These are phyloP conservation scores for Drosophila murphyi DNA, from an alignment of 1,140 invertebrate species.

Conservation along the genomic window DNA sequence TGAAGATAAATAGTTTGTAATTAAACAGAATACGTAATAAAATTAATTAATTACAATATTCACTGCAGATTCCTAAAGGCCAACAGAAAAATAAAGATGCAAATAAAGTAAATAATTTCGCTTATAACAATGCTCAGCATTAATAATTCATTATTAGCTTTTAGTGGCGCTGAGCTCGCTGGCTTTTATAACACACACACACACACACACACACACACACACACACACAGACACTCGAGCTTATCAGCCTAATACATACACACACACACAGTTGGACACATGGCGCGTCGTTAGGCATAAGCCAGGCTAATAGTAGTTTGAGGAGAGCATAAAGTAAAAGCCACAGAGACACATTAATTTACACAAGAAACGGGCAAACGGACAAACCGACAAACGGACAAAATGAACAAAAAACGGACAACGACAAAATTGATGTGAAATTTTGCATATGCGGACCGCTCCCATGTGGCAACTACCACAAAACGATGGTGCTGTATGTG, in stretches of 20 bases:
- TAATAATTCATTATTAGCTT: conserved; percentile 26
- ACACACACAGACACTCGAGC: conserved; percentile 10
- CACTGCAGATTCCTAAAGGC: neutral
- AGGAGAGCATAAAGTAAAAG: conserved; percentile 51
- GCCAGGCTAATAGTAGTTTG: conserved; percentile 53
- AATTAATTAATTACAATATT: conserved; percentile 5
- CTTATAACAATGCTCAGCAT: neutral
- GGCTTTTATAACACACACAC: neutral
- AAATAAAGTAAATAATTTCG: conserved; percentile 11
- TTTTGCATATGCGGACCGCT: conserved; percentile 52
- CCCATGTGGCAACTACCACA: conserved; percentile 1
- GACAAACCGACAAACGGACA: too few relatives aligned
- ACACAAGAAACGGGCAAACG: too few relatives aligned
- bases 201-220: conserved; percentile 27
- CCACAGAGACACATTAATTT: conserved; percentile 57
- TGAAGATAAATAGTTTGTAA: too few relatives aligned
- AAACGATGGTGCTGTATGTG: conserved; percentile 5
- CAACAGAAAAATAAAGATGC: neutral
- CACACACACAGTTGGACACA: conserved; percentile 3
- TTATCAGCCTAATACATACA: conserved; percentile 40
- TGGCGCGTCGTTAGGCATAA: conserved; percentile 53
- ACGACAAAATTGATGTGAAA: conserved; percentile 43
- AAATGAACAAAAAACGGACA: neutral
- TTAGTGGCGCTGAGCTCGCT: conserved; percentile 11
- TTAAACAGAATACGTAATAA: neutral